Percentiles rank a stretch among this genome's conserved stretches.
phyloP scores from a whole-genome alignment of 1,140 invertebrate species.

The Bombus superbus region DNA sequence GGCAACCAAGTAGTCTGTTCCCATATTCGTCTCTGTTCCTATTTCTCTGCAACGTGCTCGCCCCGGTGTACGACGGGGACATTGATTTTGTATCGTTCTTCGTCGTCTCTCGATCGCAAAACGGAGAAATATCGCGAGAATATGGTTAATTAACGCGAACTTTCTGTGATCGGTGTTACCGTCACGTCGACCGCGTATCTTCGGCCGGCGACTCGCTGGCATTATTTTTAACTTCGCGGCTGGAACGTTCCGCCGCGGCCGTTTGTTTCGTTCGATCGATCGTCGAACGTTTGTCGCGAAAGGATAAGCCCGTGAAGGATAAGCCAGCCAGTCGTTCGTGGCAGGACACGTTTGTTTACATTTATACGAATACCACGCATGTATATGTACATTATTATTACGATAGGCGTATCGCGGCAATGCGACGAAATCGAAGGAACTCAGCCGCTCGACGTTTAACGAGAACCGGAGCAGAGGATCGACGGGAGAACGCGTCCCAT shows the following conservation, averaged over 20 bases:
- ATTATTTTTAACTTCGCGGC: neutral
- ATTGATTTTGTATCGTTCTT: constrained; percentile 35
- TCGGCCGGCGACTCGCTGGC: constrained; percentile 22
- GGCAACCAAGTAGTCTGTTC: constrained; percentile 73
- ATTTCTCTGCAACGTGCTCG: constrained; percentile 55
- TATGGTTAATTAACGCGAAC: neutral
- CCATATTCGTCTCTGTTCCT: constrained; percentile 77
- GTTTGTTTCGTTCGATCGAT: neutral
- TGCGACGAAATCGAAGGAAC: constrained; percentile 19
- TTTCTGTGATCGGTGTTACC: constrained; percentile 33
- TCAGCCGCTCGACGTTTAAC: neutral
- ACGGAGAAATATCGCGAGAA: neutral
- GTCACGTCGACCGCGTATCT: constrained; percentile 8
- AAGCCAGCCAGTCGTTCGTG: constrained; percentile 6
- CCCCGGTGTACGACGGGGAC: neutral
- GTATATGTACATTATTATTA: constrained; percentile 34
- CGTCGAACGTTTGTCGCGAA: neutral
- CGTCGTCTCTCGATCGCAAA: constrained; percentile 30
- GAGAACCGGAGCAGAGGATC: neutral
- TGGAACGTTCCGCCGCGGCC: neutral
- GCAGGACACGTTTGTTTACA: constrained; percentile 34
- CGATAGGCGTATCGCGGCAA: constrained; percentile 28
- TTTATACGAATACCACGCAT: constrained; percentile 40
- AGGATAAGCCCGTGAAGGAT: constrained; percentile 2
- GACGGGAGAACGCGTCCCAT: too few relatives aligned